These are phyloP conservation scores for Andrena bucephala DNA, from an alignment of 2,888 invertebrate genomes.

Conservation along the genomic window DNA sequence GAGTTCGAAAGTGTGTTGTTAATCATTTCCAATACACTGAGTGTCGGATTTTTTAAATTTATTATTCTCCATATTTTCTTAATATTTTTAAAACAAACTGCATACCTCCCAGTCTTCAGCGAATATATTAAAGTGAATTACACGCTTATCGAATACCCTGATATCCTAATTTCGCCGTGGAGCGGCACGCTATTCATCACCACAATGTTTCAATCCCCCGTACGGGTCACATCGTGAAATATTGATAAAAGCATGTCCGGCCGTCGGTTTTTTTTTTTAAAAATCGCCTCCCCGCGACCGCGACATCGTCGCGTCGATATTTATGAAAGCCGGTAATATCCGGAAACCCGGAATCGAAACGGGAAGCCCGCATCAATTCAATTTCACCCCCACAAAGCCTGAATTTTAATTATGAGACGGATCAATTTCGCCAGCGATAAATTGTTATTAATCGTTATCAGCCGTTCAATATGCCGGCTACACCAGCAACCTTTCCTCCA, in stretches of 20 bases:
- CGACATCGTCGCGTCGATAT: slow-evolving; percentile 46
- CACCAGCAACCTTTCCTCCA: slow-evolving; percentile 34
- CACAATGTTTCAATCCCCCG: slow-evolving; percentile 6
- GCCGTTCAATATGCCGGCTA: slow-evolving; percentile 41
- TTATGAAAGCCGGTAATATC: slow-evolving; percentile 61
- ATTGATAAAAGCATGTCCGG: slow-evolving; percentile 39
- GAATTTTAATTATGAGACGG: slow-evolving; percentile 63
- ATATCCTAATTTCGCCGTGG: neutral
- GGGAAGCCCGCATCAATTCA: slow-evolving; percentile 58
- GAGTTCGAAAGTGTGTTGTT: neutral
- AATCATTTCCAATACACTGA: neutral
- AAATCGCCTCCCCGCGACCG: slow-evolving; percentile 21
- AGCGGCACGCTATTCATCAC: slow-evolving; percentile 1
- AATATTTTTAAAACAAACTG: no score
- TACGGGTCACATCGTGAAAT: slow-evolving; percentile 29
- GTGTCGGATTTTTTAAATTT: neutral
- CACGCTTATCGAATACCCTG: neutral
- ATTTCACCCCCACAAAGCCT: slow-evolving; percentile 51
- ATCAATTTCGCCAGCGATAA: slow-evolving; percentile 62
- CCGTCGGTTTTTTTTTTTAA: slow-evolving; percentile 40
- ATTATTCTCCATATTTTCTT: no score
- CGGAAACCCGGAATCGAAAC: slow-evolving; percentile 28
- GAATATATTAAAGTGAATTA: no score
- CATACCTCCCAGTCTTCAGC: no score
- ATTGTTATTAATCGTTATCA: slow-evolving; percentile 65